Conservation (phyloP, 2,113 vertebrate species). For the Mormyrus lacerda region DNA sequence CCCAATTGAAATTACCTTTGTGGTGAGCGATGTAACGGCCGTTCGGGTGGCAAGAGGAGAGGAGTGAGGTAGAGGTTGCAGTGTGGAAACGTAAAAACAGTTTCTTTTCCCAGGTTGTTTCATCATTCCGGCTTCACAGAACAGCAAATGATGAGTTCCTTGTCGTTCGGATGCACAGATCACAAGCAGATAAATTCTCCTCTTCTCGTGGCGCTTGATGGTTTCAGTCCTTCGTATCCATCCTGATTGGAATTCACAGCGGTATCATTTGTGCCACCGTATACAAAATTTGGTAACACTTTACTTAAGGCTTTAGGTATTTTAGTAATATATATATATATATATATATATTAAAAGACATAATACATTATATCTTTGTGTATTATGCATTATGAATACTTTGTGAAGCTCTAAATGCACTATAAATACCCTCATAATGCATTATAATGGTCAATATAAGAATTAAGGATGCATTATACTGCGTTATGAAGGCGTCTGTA, state of each 20-base stretch:
- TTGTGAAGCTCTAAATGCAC: too few relatives aligned
- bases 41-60: not conserved
- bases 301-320: too few relatives aligned
- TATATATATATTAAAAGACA: too few relatives aligned
- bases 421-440: too few relatives aligned
- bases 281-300: not conserved
- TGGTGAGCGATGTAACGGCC: not conserved
- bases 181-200: not conserved
- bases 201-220: not conserved
- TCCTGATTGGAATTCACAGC: not conserved
- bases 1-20: constrained; percentile 56
- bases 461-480: too few relatives aligned
- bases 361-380: too few relatives aligned
- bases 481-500: too few relatives aligned
- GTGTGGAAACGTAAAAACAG: not conserved
- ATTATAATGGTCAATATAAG: too few relatives aligned
- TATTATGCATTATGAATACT: too few relatives aligned
- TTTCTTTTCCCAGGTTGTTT: not conserved
- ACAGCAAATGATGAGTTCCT: not conserved
- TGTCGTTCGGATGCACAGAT: not conserved
- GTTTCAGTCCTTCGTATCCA: not conserved
- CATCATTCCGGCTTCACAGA: not conserved
- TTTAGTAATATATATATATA: too few relatives aligned
- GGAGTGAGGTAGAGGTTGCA: not conserved
- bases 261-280: not conserved